Evolutionary conservation across 2,888 invertebrate genomes (phyloP).

Genomic region (Limenitis camilla): DNA sequence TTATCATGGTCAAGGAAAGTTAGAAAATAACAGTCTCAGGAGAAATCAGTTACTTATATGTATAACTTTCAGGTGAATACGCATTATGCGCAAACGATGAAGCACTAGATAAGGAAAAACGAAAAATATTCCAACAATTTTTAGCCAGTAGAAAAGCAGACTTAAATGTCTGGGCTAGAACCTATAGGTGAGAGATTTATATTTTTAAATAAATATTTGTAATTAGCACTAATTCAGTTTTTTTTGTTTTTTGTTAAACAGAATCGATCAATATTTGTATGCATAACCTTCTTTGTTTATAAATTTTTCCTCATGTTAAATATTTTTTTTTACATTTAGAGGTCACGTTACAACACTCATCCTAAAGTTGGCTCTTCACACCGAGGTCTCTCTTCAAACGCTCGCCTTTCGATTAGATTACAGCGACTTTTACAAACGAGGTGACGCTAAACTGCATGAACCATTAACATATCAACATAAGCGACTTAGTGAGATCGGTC

Average conservation of each 20-base stretch:
- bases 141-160: conserved; percentile 76
- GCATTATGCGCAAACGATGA: conserved; percentile 76
- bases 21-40: too few relatives aligned
- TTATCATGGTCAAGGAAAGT: too few relatives aligned
- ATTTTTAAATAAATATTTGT: too few relatives aligned
- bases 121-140: conserved; percentile 78
- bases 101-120: conserved; percentile 73
- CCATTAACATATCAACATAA: conserved; percentile 78
- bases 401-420: conserved; percentile 95
- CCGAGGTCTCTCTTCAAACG: conserved; percentile 90
- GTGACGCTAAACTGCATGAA: conserved; percentile 83
- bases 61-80: conserved; percentile 58
- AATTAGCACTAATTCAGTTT: too few relatives aligned
- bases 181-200: conserved; percentile 76
- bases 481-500: conserved; percentile 74
- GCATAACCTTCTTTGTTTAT: too few relatives aligned
- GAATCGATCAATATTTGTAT: too few relatives aligned
- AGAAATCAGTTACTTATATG: neutral
- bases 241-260: too few relatives aligned
- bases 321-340: conserved; percentile 46
- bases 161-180: conserved; percentile 79
- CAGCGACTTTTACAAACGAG: conserved; percentile 93
- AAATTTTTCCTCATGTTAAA: too few relatives aligned
- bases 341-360: conserved; percentile 91
- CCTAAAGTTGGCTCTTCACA: conserved; percentile 85